Percentiles rank a stretch among this genome's conserved stretches.
phyloP scores from a whole-genome alignment of 2,113 vertebrate genomes.

The Illadopsis cleaveri region DNA sequence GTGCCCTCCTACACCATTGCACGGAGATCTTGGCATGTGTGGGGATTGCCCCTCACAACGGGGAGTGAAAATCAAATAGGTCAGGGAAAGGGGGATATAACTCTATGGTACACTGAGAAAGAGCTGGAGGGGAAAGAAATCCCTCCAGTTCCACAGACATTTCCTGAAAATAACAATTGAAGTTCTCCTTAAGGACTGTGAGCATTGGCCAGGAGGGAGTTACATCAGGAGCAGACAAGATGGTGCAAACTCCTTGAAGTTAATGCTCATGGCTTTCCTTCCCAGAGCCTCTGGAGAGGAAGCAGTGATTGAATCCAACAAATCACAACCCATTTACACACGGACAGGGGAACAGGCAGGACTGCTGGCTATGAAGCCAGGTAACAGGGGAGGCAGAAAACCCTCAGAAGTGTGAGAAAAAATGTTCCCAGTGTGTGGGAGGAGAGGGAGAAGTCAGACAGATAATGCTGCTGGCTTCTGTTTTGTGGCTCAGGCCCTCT shows the following conservation, averaged over 20 bases:
- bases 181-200: neutral
- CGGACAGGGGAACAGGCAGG: rapidly evolving
- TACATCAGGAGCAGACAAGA: neutral
- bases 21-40: neutral
- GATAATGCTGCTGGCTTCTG: neutral
- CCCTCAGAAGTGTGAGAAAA: neutral
- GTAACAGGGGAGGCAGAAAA: neutral
- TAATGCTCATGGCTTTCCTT: neutral
- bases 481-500: neutral
- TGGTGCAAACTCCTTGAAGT: neutral
- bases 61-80: neutral
- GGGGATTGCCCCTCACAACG: neutral
- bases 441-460: neutral
- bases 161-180: neutral
- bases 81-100: neutral
- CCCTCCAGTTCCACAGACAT: neutral
- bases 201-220: neutral
- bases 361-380: neutral
- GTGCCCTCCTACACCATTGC: rapidly evolving
- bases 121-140: neutral
- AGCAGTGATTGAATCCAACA: neutral
- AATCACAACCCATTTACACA: neutral
- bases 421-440: neutral
- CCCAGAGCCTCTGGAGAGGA: neutral
- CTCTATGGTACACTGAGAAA: neutral